Percentiles rank a stretch among this genome's conserved stretches.
Conservation (phyloP, 2,113 vertebrate genomes). For the Sardina pilchardus region DNA sequence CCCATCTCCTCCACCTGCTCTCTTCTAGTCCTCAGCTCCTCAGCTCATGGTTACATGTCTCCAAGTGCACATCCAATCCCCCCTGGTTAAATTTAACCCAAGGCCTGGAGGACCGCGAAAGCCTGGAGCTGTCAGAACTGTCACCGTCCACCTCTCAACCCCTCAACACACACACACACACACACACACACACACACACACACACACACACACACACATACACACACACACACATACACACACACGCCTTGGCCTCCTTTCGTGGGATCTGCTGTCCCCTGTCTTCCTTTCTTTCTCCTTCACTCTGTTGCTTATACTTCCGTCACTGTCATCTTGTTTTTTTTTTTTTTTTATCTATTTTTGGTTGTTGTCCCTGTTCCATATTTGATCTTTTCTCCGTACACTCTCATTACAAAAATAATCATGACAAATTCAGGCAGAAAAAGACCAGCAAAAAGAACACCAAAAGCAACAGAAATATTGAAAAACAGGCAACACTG, state of each 20-base stretch:
- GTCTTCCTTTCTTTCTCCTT: neutral
- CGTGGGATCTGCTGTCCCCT: neutral
- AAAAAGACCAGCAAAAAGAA: neutral
- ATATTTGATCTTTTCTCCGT: neutral
- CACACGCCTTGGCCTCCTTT: neutral
- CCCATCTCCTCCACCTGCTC: neutral
- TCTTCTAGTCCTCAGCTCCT: neutral
- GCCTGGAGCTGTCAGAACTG: constrained; percentile 37
- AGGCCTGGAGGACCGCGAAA: constrained; percentile 22
- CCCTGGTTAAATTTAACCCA: constrained; percentile 38
- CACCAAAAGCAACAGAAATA: neutral
- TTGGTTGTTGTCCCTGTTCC: neutral
- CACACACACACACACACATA: constrained; percentile 7
- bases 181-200: constrained; percentile 2
- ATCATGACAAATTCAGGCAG: neutral
- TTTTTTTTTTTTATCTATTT: too few species aligned
- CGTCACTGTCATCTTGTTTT: neutral
- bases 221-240: constrained; percentile 5
- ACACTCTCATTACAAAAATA: neutral
- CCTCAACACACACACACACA: neutral
- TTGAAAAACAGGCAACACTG: neutral
- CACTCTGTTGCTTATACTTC: constrained; percentile 9
- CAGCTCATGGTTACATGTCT: constrained; percentile 26
- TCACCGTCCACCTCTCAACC: constrained; percentile 21
- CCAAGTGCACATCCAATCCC: constrained; percentile 30